A percentile compares a stretch with the other conserved stretches of the same genome.
phyloP scores from a whole-genome alignment of 2,113 vertebrate genomes.

The Brachyhypopomus gauderio region DNA sequence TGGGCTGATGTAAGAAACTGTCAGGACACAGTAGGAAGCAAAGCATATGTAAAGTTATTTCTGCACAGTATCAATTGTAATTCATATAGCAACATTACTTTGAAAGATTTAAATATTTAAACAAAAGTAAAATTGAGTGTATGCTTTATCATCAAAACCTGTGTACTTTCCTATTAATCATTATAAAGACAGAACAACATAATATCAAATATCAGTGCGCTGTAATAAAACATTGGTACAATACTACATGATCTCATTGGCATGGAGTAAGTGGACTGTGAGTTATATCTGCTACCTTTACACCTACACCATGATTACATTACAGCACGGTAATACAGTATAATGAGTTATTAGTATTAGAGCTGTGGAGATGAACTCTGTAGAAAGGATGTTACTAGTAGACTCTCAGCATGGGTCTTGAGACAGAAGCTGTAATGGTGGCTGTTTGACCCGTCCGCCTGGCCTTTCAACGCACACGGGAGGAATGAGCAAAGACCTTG shows the following conservation, averaged over 20 bases:
- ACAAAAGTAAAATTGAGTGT: background rate
- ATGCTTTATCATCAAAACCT: background rate
- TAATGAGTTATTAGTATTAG: constrained; percentile 20
- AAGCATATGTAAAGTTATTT: too few species aligned
- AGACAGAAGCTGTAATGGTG: background rate
- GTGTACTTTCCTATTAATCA: too few species aligned
- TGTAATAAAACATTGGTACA: background rate
- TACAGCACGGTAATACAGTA: background rate
- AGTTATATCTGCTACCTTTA: background rate
- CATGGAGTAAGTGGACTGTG: background rate
- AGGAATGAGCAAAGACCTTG: background rate
- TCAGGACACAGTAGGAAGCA: too few species aligned
- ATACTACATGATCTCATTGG: constrained; percentile 1
- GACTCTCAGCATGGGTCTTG: background rate
- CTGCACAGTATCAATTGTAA: too few species aligned
- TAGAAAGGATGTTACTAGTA: constrained; percentile 1
- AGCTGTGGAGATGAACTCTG: background rate
- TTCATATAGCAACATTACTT: too few species aligned
- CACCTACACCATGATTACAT: background rate
- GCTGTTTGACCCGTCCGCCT: background rate
- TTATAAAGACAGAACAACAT: background rate
- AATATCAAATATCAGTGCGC: background rate
- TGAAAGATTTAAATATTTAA: too few species aligned
- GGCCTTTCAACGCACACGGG: background rate
- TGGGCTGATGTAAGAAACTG: background rate